Base-by-base conservation (phyloP, 1,140 invertebrate species). In the Panonychus citri region DNA sequence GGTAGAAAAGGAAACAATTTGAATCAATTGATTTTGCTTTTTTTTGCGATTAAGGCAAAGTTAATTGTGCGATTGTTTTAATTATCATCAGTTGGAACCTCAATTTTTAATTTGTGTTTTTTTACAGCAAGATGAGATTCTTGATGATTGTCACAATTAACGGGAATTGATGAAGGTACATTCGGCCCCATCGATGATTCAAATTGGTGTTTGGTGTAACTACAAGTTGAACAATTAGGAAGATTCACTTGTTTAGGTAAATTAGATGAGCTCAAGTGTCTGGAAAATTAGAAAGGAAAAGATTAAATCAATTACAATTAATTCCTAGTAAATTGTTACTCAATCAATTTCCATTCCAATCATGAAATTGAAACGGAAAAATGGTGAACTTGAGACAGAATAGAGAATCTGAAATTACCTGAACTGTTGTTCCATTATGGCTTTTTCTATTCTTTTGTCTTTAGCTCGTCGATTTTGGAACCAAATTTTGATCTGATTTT, bases 401-500 rank as follows among this genome's bases (percentile, higher is more conserved):
- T n/a, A 17, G 26, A 8, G 7, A 17, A 25, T 28, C 53, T 54
- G 13, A 26, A 52, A 21, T 55, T 19, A 89, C 88, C 88, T 81
- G 68, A 86, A 86, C 60, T 90, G 85, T 64, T 91, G 87, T 72
- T 95, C 89, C 27, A 89, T 73, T 55, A 91, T 86, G 0, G 88
- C 87, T 65, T 94, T 94, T 66, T 95, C 88, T 57, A 95, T 87
- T 51, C 89, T 74, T 70, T 94, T 95, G 65, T 94, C 88, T 69
- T 94, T 94, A 10, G 89, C 89, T 60, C 89, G 73, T 21, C 89
- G 74, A 69, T 95, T 94, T 70, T 95, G 90, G 66, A 93, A 95
- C 90, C 90, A 93, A 59, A 91, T 91, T 71, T 91, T 93, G 53
- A 93, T 88, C 72, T 89, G 61, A 0, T 87, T 93, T 69, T 94